A percentile compares a stretch with the other conserved stretches of the same genome.
Evolutionary conservation across 2,888 invertebrate genomes (phyloP).

Genomic region (Bellardia bayeri): DNA sequence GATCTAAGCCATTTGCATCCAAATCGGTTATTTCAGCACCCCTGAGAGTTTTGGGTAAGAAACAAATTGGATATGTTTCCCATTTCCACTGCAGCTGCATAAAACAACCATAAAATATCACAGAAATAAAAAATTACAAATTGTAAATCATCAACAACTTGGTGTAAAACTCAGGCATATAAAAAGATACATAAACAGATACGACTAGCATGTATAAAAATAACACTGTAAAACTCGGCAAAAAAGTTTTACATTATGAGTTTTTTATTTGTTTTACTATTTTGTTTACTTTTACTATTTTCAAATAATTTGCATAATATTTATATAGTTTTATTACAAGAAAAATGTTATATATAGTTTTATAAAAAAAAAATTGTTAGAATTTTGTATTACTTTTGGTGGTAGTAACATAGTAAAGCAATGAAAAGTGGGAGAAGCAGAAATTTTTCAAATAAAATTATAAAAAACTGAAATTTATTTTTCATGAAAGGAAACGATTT

Average conservation of each 20-base stretch:
- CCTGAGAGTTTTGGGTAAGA: constrained; percentile 83
- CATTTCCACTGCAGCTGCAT: constrained; percentile 83
- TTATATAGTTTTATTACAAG: constrained; percentile 32
- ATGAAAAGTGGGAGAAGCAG: not conserved
- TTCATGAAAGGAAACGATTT: too few relatives aligned
- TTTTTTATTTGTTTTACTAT: constrained; percentile 4
- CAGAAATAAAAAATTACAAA: constrained; percentile 47
- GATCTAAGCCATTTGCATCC: constrained; percentile 82
- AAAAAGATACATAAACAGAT: constrained; percentile 16
- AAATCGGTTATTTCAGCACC: constrained; percentile 84
- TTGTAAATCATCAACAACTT: constrained; percentile 67
- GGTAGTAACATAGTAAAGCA: not conserved
- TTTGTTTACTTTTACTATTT: constrained; percentile 21
- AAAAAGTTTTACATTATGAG: constrained; percentile 29
- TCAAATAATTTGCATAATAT: constrained; percentile 61
- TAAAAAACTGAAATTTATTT: not conserved
- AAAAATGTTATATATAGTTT: not conserved
- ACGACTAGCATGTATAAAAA: constrained; percentile 39
- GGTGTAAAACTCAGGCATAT: constrained; percentile 22
- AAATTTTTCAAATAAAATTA: not conserved
- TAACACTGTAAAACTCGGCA: constrained; percentile 30
- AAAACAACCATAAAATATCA: constrained; percentile 42
- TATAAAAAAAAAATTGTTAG: constrained; percentile 2
- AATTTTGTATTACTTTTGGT: not conserved
- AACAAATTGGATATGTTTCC: constrained; percentile 84